phyloP scores from a whole-genome alignment of 2,888 invertebrate genomes.

The Himalopsyche anomala region DNA sequence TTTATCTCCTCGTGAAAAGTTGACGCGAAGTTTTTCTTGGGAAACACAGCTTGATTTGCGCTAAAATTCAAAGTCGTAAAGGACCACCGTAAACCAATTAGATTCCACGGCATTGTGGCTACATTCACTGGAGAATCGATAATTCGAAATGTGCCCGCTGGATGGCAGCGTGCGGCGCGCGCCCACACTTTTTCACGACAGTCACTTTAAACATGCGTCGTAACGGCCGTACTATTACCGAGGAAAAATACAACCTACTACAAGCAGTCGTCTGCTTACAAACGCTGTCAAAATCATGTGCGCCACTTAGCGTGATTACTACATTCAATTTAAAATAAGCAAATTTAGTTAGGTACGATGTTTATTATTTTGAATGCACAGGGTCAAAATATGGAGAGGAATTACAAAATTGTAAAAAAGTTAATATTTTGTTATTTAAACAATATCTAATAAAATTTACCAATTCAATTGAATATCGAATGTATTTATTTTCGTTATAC shows the following conservation, averaged over 20 bases:
- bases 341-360: too few relatives aligned
- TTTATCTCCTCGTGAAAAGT: neutral
- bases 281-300: slow-evolving; percentile 7
- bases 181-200: slow-evolving; percentile 72
- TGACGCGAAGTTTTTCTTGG: slow-evolving; percentile 37
- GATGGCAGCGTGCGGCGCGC: slow-evolving; percentile 76
- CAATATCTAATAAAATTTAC: neutral
- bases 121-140: slow-evolving; percentile 74
- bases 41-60: slow-evolving; percentile 67
- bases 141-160: slow-evolving; percentile 77
- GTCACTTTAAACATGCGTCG: slow-evolving; percentile 70
- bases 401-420: neutral
- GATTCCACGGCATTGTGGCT: slow-evolving; percentile 71
- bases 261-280: neutral
- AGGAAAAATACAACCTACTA: neutral
- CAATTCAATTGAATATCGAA: neutral
- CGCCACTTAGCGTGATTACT: neutral
- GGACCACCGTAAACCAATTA: slow-evolving; percentile 76
- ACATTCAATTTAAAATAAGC: neutral
- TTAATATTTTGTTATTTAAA: neutral
- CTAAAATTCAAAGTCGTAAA: slow-evolving; percentile 77
- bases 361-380: too few relatives aligned
- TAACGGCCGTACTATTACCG: slow-evolving; percentile 21
- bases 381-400: too few relatives aligned
- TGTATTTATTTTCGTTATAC: neutral